Evolutionary conservation across 2,888 invertebrate genomes (phyloP), one percentile per base, ranked within the genome.

Genomic region (Melanophora roralis): DNA sequence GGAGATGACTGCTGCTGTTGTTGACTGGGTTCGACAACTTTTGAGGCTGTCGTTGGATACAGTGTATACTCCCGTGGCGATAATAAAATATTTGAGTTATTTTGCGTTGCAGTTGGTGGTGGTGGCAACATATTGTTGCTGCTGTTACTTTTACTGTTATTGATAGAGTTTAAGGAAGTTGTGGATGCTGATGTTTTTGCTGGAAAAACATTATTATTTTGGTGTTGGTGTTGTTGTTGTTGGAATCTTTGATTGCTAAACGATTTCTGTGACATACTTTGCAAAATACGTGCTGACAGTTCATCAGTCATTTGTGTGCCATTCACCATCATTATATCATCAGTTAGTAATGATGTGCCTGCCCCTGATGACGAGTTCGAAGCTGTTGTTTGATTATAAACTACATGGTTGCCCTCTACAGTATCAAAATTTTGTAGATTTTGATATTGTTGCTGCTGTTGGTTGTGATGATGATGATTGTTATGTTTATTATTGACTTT

Each of bases 251-350:
- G 86, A 80, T 85, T 87, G 62, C 83, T 85, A 59, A 88, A 88
- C 0, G 89, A 88, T 79, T 90, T 90, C 71, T 90, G 89, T 0
- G 90, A 89, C 87, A 90, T 89, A 79, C 90, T 90, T 74, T 90
- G 90, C 23, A 90, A 79, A 49, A 90, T 90, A 45, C 90, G 86
- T 3, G 90, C 90, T 36, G 90, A 89, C 1, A 89, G 43, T 81
- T 89, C 90, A 67, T 90, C 90, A 1, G 89, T 90, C 90, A 90
- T 90, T 78, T 89, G 89, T 0, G 89, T 89, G 34, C 90, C 90
- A 83, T 90, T 90, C 8, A 89, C 90, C 81, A 90, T 88, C 86
- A 89, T 88, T 16, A 90, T 88, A 76, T 90, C 90, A 59, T 90
- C 90, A 16, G 86, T 85, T 64, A 87, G 83, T 32, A 88, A 64